These are phyloP conservation scores for Drosophila basisetae DNA, from an alignment of 2,888 invertebrate genomes.

Conservation along the genomic window DNA sequence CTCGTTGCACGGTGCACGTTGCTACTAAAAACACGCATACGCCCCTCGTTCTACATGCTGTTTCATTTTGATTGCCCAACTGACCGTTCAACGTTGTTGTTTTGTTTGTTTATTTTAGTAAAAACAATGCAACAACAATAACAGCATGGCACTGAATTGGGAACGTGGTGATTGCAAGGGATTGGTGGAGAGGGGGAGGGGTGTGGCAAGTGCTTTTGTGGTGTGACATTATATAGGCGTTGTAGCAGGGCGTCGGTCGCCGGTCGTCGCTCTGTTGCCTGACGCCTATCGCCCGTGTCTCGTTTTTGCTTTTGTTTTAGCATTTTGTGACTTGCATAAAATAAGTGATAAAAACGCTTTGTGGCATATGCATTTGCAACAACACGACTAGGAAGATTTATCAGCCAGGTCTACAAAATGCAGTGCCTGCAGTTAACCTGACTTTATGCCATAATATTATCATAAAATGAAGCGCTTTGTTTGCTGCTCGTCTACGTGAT, in stretches of 20 bases:
- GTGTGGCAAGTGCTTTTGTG: conserved; percentile 38
- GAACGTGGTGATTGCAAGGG: background rate
- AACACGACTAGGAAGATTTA: conserved; percentile 54
- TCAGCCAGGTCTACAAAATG: conserved; percentile 25
- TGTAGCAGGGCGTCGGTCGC: conserved; percentile 32
- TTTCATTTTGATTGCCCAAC: conserved; percentile 43
- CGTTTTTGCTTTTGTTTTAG: conserved; percentile 33
- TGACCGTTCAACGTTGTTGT: conserved; percentile 30
- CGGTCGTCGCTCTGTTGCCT: conserved; percentile 25
- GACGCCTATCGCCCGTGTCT: conserved; percentile 15
- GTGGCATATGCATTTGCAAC: conserved; percentile 48
- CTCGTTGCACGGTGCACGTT: conserved; percentile 45
- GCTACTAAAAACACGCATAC: conserved; percentile 51
- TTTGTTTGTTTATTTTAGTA: conserved; percentile 62
- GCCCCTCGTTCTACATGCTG: conserved; percentile 37
- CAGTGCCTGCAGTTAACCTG: conserved; percentile 51
- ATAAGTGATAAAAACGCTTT: conserved; percentile 59
- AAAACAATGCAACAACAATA: conserved; percentile 46
- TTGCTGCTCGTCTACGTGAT: conserved; percentile 29
- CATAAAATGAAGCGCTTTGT: conserved; percentile 54
- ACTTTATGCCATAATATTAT: conserved; percentile 56
- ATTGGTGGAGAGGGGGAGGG: background rate
- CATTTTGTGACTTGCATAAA: conserved; percentile 57
- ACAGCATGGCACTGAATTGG: conserved; percentile 5
- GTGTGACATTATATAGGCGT: conserved; percentile 36